Conservation (phyloP, 2,797 vertebrate species). For the Gymnothorax javanicus region DNA sequence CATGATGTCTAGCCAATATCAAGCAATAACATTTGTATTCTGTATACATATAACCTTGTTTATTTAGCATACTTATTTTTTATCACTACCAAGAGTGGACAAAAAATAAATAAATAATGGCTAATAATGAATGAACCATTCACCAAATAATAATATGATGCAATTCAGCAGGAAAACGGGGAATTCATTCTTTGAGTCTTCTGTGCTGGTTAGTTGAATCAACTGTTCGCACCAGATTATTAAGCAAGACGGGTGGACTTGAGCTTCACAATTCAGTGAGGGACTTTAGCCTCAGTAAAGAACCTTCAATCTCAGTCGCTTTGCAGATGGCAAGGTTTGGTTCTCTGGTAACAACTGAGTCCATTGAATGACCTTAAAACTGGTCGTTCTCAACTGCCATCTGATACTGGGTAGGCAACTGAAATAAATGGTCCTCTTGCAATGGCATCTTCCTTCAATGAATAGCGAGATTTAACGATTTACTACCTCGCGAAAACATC, state of each 20-base stretch:
- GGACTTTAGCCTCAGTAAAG: slow-evolving; percentile 6
- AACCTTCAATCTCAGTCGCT: not conserved
- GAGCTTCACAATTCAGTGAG: slow-evolving; percentile 9
- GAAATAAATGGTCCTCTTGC: not conserved
- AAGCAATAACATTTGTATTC: not conserved
- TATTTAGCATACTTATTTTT: not conserved
- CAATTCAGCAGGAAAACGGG: not conserved
- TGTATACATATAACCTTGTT: not conserved
- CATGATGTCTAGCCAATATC: too few species aligned
- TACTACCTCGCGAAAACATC: not conserved
- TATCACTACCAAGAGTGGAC: not conserved
- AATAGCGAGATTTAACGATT: not conserved
- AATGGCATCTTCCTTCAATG: not conserved
- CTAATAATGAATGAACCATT: not conserved
- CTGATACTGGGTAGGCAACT: not conserved
- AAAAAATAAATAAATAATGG: not conserved
- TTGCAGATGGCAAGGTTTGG: slow-evolving; percentile 23
- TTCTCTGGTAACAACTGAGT: not conserved
- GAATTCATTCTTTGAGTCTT: not conserved
- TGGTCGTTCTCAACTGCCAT: not conserved
- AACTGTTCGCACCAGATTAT: not conserved
- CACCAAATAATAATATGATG: not conserved
- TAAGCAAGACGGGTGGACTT: not conserved
- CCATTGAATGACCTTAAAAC: slow-evolving; percentile 27
- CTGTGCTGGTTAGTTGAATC: not conserved